Base-by-base conservation (phyloP, 2,113 vertebrate species). In the Baryphthengus martii region DNA sequence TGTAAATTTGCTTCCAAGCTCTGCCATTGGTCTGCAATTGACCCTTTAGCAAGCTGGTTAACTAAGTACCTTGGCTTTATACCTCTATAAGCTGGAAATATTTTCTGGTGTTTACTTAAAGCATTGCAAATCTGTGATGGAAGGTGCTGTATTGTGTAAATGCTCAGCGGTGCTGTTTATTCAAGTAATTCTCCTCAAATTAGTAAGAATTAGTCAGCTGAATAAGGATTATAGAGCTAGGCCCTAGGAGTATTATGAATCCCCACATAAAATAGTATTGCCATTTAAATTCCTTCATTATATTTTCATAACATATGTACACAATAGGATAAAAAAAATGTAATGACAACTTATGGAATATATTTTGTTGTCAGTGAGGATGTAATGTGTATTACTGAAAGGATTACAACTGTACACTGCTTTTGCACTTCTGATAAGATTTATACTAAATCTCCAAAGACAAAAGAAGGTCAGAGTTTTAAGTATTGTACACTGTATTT, bases 201-300 rank as follows among this genome's bases (percentile, higher is more conserved):
- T 95, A 91, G 62, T 89, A 78, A 89, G 89, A 96, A 94, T 97
- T 95, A 95, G 61, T 95, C 93, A 97, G 56, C 83, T 95, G 90
- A 90, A 52, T 70, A 90, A 86, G 86, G 84, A 90, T 96, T 96
- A 83, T 24, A 44, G 67, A 89, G n/a, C 56, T 75, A 49, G 89
- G 73, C 58, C 40, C 70, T 97, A 77, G 53, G 63, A 95, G 35
- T 84, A 66, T 85, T 91, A 68, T 50, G 61, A 73, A 39, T 86
- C 33, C 75, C 67, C 45, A 61, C 42, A 88, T 92, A 79, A 92
- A 85, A 55, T 26, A 72, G 29, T 80, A 55, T 66, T 90, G 86
- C 86, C 62, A 8, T 92, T 97, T 88, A 56, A 85, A 90, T 94
- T 96, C 49, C 58, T 67, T 92, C 90, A 63, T 86, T 93, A 91